Percentiles rank a stretch among this genome's conserved stretches.
These are phyloP conservation scores for Calyptomena viridis DNA, from an alignment of 2,113 vertebrate genomes.

Conservation along the genomic window DNA sequence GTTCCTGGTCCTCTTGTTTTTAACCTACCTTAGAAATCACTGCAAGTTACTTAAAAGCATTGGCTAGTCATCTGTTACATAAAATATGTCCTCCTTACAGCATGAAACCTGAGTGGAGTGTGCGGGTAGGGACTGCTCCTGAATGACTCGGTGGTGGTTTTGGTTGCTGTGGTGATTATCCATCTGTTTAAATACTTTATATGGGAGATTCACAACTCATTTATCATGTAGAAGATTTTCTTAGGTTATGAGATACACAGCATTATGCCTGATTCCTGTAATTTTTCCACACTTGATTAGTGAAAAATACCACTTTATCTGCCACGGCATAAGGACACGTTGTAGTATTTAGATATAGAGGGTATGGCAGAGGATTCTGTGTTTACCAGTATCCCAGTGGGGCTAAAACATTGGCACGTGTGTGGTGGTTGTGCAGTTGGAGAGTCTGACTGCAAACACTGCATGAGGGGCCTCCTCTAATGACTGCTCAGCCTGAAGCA, in stretches of 20 bases:
- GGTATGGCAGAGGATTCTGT: background rate
- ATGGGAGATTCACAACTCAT: background rate
- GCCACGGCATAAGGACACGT: background rate
- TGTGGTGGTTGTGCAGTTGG: accelerated
- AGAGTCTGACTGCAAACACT: background rate
- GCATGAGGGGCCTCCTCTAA: background rate
- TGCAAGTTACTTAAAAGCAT: background rate
- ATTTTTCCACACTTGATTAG: background rate
- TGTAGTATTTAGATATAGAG: background rate
- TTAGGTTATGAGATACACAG: background rate
- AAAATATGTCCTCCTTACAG: background rate
- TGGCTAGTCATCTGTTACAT: background rate
- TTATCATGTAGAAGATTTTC: background rate
- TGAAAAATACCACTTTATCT: background rate
- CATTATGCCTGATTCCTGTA: background rate
- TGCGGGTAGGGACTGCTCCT: background rate
- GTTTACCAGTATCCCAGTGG: background rate
- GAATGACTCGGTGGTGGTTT: slow-evolving; percentile 2
- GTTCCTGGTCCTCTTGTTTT: background rate
- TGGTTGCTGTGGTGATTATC: slow-evolving; percentile 62
- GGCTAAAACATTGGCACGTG: accelerated
- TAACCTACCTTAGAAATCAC: background rate
- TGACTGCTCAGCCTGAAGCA: background rate
- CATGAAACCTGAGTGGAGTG: background rate
- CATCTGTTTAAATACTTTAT: slow-evolving; percentile 41